Percentiles rank a stretch among this genome's conserved stretches.
phyloP scores from a whole-genome alignment of 1,140 invertebrate species.

The Danaus plexippus region DNA sequence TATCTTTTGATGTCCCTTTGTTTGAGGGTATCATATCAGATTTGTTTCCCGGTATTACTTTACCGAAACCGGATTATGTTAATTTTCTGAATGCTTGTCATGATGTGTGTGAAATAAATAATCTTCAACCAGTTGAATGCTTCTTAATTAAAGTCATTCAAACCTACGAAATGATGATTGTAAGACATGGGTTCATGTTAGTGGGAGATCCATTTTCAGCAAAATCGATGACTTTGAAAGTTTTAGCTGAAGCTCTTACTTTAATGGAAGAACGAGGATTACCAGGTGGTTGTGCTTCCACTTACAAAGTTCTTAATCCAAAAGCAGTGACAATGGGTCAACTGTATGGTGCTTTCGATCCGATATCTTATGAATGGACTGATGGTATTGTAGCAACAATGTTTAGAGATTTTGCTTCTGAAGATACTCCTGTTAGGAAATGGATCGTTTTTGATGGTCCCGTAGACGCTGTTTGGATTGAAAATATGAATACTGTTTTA shows the following conservation, averaged over 20 bases:
- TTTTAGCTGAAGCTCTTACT: slow-evolving; percentile 81
- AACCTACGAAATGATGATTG: slow-evolving; percentile 93
- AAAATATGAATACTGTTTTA: slow-evolving; percentile 94
- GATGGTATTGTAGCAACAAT: slow-evolving; percentile 88
- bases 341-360: slow-evolving; percentile 92
- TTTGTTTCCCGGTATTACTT: slow-evolving; percentile 85
- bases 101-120: slow-evolving; percentile 74
- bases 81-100: slow-evolving; percentile 73
- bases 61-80: slow-evolving; percentile 83
- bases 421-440: slow-evolving; percentile 81
- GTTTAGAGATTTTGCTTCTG: slow-evolving; percentile 79
- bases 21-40: slow-evolving; percentile 94
- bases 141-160: slow-evolving; percentile 86
- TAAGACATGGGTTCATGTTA: slow-evolving; percentile 94
- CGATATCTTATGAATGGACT: slow-evolving; percentile 91
- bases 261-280: slow-evolving; percentile 74
- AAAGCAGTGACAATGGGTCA: slow-evolving; percentile 94
- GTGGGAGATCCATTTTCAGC: slow-evolving; percentile 91
- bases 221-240: slow-evolving; percentile 83
- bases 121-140: slow-evolving; percentile 81
- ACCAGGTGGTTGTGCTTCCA: slow-evolving; percentile 75
- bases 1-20: slow-evolving; percentile 89
- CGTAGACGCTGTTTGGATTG: slow-evolving; percentile 96
- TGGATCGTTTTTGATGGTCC: slow-evolving; percentile 93
- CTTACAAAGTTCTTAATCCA: slow-evolving; percentile 88